Evolutionary conservation across 2,797 vertebrate species (phyloP).

Genomic region (Mormyrops attenuatus): DNA sequence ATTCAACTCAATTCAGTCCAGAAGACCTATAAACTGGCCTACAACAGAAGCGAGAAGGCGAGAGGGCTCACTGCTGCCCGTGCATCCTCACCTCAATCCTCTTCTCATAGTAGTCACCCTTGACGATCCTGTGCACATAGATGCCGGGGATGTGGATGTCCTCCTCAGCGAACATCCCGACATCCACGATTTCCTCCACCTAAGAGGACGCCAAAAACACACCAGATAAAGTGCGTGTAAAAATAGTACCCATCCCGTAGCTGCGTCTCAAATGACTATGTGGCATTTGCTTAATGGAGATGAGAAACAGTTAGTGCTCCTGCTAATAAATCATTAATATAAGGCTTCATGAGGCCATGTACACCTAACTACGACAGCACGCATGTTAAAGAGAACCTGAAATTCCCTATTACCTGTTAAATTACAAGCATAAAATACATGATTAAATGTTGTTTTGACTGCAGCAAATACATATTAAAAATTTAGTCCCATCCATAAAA

Average conservation of each 20-base stretch:
- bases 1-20: neutral
- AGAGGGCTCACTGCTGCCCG: neutral
- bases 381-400: neutral
- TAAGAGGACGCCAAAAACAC: slow-evolving; percentile 50
- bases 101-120: slow-evolving; percentile 83
- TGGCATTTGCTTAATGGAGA: neutral
- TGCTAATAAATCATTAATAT: neutral
- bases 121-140: slow-evolving; percentile 84
- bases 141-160: slow-evolving; percentile 95
- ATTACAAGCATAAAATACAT: slow-evolving; percentile 37
- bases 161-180: slow-evolving; percentile 84
- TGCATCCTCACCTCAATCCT: slow-evolving; percentile 81
- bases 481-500: neutral
- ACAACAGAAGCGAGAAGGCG: neutral
- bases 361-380: neutral
- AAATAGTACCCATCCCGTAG: too few relatives aligned
- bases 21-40: neutral
- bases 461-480: neutral
- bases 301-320: neutral
- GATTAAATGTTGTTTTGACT: slow-evolving; percentile 23
- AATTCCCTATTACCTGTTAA: slow-evolving; percentile 27
- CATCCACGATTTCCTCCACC: slow-evolving; percentile 96
- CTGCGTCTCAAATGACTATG: neutral
- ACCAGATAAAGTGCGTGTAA: slow-evolving; percentile 26
- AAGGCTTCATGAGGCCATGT: neutral